Conservation (phyloP, 2,888 invertebrate species). For the Clistopyga incitator region DNA sequence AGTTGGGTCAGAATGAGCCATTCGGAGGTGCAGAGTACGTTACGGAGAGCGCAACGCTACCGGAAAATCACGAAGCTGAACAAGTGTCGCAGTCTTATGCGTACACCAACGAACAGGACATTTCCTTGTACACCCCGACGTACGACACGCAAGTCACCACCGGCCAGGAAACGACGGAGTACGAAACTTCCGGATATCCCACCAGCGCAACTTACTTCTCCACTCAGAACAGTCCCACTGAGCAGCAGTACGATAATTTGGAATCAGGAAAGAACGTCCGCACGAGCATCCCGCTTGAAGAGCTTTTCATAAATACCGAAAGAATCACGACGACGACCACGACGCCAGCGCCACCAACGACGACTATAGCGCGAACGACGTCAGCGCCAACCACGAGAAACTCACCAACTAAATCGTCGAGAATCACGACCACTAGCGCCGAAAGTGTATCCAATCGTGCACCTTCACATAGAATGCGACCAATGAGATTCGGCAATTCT, state of each 20-base stretch:
- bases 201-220: conserved; percentile 31
- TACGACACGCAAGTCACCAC: conserved; percentile 45
- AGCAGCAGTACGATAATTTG: conserved; percentile 33
- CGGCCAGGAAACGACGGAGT: conserved; percentile 44
- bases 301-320: conserved; percentile 77
- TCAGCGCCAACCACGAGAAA: conserved; percentile 66
- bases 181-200: conserved; percentile 53
- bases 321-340: conserved; percentile 39
- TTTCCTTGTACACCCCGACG: conserved; percentile 57
- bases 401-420: conserved; percentile 36
- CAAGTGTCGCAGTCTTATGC: conserved; percentile 53
- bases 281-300: conserved; percentile 73
- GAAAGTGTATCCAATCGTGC: conserved; percentile 67
- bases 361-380: conserved; percentile 63
- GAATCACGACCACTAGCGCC: conserved; percentile 27
- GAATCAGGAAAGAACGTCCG: conserved; percentile 37
- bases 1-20: conserved; percentile 63
- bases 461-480: conserved; percentile 76
- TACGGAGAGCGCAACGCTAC: conserved; percentile 44
- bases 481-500: conserved; percentile 81
- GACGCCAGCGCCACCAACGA: conserved; percentile 58
- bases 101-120: conserved; percentile 50
- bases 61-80: conserved; percentile 20
- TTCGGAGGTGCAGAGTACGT: conserved; percentile 69
- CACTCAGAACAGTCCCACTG: conserved; percentile 29